Conservation (phyloP, 2,113 vertebrate species). For the Columba livia region DNA sequence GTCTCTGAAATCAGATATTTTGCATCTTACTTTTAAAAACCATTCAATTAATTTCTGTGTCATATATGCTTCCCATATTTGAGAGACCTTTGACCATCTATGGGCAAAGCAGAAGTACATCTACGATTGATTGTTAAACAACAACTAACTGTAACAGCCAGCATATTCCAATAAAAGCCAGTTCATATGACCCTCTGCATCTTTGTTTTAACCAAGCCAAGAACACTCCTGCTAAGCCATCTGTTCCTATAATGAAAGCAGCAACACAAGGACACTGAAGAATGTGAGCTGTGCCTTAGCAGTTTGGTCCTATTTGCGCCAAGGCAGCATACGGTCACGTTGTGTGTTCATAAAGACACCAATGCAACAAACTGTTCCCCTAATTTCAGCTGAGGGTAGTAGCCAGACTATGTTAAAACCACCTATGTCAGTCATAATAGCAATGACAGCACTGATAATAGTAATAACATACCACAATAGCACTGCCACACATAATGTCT, state of each 20-base stretch:
- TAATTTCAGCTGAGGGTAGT: not conserved
- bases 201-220: not conserved
- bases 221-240: slow-evolving; percentile 33
- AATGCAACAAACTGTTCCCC: not conserved
- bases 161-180: not conserved
- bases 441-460: not conserved
- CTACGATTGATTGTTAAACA: not conserved
- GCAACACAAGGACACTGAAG: not conserved
- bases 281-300: not conserved
- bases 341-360: not conserved
- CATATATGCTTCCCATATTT: not conserved
- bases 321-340: not conserved
- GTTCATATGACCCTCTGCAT: not conserved
- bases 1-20: not conserved
- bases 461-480: not conserved
- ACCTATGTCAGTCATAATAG: not conserved
- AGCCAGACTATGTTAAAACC: not conserved
- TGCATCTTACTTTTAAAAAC: not conserved
- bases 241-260: slow-evolving; percentile 23
- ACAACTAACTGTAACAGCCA: not conserved
- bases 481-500: not conserved
- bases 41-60: not conserved
- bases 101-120: not conserved
- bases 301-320: not conserved
- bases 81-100: not conserved